Evolutionary conservation across 2,797 vertebrate species (phyloP).

Genomic region (Rhinella marina): DNA sequence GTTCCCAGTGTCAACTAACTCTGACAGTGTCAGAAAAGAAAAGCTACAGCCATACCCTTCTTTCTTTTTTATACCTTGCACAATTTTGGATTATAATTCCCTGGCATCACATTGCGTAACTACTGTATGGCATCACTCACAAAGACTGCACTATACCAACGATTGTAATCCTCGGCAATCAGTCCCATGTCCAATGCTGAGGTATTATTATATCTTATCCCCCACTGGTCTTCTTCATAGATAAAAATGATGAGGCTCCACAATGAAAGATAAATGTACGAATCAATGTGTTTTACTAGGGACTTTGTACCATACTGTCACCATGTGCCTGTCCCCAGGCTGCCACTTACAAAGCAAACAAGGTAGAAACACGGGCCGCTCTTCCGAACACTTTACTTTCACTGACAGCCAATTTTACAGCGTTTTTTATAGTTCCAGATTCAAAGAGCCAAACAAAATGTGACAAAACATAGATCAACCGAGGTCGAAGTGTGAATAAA

Average conservation of each 20-base stretch:
- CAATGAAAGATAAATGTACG: background rate
- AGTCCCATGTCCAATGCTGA: background rate
- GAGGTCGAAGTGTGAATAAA: background rate
- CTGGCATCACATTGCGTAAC: no score
- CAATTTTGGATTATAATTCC: no score
- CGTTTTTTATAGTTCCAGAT: background rate
- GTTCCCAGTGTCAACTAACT: no score
- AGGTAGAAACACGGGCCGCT: background rate
- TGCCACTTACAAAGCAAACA: conserved; percentile 22
- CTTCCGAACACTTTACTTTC: background rate
- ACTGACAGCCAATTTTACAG: conserved; percentile 14
- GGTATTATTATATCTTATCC: background rate
- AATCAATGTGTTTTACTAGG: background rate
- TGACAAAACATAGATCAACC: conserved; percentile 9
- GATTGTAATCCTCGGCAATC: background rate
- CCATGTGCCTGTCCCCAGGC: conserved; percentile 10
- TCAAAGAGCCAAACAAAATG: background rate
- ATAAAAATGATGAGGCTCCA: background rate
- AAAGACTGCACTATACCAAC: no score
- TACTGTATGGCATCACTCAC: no score
- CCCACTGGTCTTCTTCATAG: background rate
- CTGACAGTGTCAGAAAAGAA: no score
- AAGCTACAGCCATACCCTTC: no score
- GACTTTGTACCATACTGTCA: background rate
- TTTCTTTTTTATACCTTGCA: no score